These are phyloP conservation scores for Luperina nickerlii DNA, from an alignment of 2,888 invertebrate species.

Conservation along the genomic window DNA sequence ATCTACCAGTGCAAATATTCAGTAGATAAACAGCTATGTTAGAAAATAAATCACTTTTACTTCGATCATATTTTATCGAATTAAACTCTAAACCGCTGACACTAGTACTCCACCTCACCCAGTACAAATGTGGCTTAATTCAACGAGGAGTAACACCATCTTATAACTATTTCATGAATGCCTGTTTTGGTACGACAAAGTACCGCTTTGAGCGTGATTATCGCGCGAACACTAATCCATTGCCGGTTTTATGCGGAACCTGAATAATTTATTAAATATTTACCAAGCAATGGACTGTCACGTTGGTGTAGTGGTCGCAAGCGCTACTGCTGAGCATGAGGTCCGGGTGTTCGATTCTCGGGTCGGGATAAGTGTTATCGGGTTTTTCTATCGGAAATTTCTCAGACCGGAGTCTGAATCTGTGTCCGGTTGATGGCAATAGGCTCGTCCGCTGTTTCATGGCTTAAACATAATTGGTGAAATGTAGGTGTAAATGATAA, in stretches of 20 bases:
- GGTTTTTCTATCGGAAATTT: not conserved
- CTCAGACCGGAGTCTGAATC: not conserved
- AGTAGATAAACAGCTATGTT: too few species aligned
- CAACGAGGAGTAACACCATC: slow-evolving; percentile 54
- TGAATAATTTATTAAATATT: slow-evolving; percentile 46
- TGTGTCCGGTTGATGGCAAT: too few species aligned
- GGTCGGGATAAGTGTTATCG: not conserved
- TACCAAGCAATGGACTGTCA: not conserved
- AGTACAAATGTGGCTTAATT: slow-evolving; percentile 62
- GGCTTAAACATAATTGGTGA: too few species aligned
- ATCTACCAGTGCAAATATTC: too few species aligned
- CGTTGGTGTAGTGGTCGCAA: not conserved
- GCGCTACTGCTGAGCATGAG: not conserved
- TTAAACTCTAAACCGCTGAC: not conserved
- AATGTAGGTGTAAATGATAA: too few species aligned
- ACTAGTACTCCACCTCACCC: slow-evolving; percentile 31
- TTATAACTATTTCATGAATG: slow-evolving; percentile 66
- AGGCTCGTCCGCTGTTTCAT: too few species aligned
- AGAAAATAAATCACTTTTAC: too few species aligned
- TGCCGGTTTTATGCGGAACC: slow-evolving; percentile 44
- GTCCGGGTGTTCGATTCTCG: not conserved
- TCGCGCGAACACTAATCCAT: slow-evolving; percentile 49
- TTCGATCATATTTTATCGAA: not conserved
- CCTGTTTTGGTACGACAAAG: slow-evolving; percentile 49
- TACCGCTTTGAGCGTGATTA: slow-evolving; percentile 51